Conservation (phyloP, 2,888 invertebrate species). For the Lepidonotus clava region DNA sequence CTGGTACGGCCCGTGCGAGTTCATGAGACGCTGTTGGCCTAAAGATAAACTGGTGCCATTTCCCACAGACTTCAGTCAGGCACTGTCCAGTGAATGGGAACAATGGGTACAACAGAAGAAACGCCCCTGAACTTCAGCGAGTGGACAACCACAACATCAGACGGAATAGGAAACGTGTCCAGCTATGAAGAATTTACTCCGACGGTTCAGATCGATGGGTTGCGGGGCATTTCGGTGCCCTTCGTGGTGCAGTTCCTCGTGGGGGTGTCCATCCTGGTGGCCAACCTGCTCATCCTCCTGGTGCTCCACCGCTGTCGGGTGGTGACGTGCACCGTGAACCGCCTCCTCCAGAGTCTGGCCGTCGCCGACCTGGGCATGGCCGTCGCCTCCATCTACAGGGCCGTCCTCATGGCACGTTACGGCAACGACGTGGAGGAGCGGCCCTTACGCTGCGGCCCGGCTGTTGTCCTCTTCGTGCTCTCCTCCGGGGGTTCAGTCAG, state of each 20-base stretch:
- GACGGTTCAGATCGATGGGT: too few species aligned
- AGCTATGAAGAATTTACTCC: too few species aligned
- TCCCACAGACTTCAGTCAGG: too few species aligned
- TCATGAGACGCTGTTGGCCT: too few species aligned
- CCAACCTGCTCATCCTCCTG: neutral
- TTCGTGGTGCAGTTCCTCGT: neutral
- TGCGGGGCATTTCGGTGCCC: too few species aligned
- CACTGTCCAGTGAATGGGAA: too few species aligned
- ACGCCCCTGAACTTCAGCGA: too few species aligned
- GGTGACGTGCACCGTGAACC: neutral
- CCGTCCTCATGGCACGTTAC: neutral
- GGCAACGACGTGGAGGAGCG: neutral
- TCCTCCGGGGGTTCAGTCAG: neutral
- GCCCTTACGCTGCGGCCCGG: neutral
- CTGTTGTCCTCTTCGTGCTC: neutral
- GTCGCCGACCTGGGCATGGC: neutral
- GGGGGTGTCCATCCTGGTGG: neutral
- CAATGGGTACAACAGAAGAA: too few species aligned
- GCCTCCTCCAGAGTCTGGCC: neutral
- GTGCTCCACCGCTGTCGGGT: neutral
- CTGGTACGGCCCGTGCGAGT: too few species aligned
- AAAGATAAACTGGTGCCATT: too few species aligned
- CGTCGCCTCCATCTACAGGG: neutral
- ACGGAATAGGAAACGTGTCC: too few species aligned
- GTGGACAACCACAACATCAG: too few species aligned